Percentiles rank a stretch among this genome's conserved stretches.
Conservation (phyloP, 2,888 invertebrate species). For the Drosophila gaucha region DNA sequence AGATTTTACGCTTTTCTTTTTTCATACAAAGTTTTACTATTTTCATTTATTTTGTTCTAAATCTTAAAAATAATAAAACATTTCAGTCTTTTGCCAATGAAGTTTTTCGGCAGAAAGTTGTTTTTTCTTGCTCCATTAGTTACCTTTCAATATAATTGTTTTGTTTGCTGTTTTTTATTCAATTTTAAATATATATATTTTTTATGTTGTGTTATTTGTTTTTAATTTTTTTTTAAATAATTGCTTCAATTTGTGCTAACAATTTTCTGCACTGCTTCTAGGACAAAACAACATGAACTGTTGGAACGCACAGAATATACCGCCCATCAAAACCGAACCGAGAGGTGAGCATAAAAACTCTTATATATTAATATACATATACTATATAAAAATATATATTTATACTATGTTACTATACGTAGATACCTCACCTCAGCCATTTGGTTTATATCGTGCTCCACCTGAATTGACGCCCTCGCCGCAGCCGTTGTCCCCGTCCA, state of each 20-base stretch:
- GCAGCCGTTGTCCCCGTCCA: slow-evolving; percentile 83
- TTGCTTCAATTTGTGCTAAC: slow-evolving; percentile 34
- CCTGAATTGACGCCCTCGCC: slow-evolving; percentile 84
- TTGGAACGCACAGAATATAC: slow-evolving; percentile 80
- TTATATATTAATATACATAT: no score
- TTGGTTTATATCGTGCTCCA: slow-evolving; percentile 77
- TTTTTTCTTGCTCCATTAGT: not conserved
- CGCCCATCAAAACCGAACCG: slow-evolving; percentile 84
- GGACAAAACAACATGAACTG: slow-evolving; percentile 74
- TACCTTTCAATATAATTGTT: not conserved
- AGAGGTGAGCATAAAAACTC: slow-evolving; percentile 83
- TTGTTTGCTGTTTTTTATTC: not conserved
- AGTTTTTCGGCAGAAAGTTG: not conserved
- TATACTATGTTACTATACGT: not conserved
- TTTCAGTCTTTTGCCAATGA: not conserved
- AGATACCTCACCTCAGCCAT: slow-evolving; percentile 84
- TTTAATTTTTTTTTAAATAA: not conserved
- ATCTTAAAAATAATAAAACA: no score
- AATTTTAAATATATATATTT: no score
- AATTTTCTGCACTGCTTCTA: slow-evolving; percentile 42
- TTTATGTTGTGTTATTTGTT: no score
- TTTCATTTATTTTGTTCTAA: no score
- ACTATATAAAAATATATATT: not conserved
- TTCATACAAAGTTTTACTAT: not conserved
- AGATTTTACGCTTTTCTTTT: no score